Evolutionary conservation across 2,113 vertebrate genomes (phyloP), one percentile per base, ranked within the genome.

Genomic region (Chlorodrepanis virens): DNA sequence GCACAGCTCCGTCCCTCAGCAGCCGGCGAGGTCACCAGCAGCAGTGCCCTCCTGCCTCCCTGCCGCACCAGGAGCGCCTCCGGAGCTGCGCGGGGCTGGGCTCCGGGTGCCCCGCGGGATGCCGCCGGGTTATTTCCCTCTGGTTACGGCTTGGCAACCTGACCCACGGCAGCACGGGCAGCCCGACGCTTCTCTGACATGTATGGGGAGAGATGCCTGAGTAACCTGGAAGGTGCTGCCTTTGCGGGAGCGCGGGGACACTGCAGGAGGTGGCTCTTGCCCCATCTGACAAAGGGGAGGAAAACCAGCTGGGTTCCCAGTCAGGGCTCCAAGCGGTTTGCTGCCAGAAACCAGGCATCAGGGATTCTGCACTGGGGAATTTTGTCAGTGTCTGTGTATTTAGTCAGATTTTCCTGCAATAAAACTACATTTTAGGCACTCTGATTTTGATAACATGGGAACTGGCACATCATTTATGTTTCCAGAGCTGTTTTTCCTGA

Each of bases 381-480:
- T 80, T 65, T 91, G 75, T 71, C 68, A 50, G 42, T 82, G 56
- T 79, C 87, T 94, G 57, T 87, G 70, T 86, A 74, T 81, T 96
- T 93, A 91, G 77, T 92, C 90, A 92, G 85, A 67, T 92, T 93
- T 94, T 96, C 88, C 90, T 93, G 76, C 83, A 95, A 69, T 91
- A 93, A 92, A 94, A 61, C 70, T 80, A 59, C 44, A 22, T 84
- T 91, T 89, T 83, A 83, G 71, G 37, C 40, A 31, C 39, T 49
- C 76, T 92, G 83, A 72, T 91, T 59, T 61, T 88, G 94, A 94
- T 95, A 92, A 90, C 78, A 63, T 59, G 80, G 71, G 93, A 93
- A 68, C 42, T 92, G 79, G 59, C 53, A 70, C 29, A 21, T 31
- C 49, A 82, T 88, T 89, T 70, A 19, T 78, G 25, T 88, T 94